Conservation (phyloP, 1,140 invertebrate genomes). For the Pseudomyrmex cubaensis region DNA sequence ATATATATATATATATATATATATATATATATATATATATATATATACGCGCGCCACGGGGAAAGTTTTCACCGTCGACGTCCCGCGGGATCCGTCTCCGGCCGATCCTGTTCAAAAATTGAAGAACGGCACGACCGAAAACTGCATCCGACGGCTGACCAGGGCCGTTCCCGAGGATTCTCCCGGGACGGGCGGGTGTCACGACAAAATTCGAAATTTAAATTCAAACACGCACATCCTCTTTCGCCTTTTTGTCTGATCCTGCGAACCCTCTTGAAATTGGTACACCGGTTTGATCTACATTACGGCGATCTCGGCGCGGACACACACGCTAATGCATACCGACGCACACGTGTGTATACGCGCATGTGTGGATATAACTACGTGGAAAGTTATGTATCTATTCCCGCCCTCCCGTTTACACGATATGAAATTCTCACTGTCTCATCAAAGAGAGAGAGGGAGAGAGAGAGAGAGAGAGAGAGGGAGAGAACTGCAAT, state of each 20-base stretch:
- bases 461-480: background rate
- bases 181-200: slow-evolving; percentile 67
- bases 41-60: slow-evolving; percentile 21
- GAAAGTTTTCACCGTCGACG: slow-evolving; percentile 64
- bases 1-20: too few species aligned
- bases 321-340: slow-evolving; percentile 42
- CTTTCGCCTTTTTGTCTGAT: slow-evolving; percentile 65
- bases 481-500: background rate
- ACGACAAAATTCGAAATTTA: slow-evolving; percentile 80
- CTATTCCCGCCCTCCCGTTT: slow-evolving; percentile 14
- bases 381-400: slow-evolving; percentile 59
- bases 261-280: slow-evolving; percentile 63
- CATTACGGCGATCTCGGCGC: slow-evolving; percentile 64
- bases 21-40: slow-evolving; percentile 14
- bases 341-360: background rate
- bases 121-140: slow-evolving; percentile 81
- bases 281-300: slow-evolving; percentile 76
- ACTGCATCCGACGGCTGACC: slow-evolving; percentile 83
- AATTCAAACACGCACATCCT: slow-evolving; percentile 80
- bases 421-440: slow-evolving; percentile 61
- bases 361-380: slow-evolving; percentile 19
- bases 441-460: background rate
- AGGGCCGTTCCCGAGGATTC: slow-evolving; percentile 68
- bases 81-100: slow-evolving; percentile 77
- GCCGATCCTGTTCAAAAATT: slow-evolving; percentile 82